Evolutionary conservation across 37 sponge, comb jelly and placozoan genomes (phyloP).

Genomic region (Oscarella lobularis): DNA sequence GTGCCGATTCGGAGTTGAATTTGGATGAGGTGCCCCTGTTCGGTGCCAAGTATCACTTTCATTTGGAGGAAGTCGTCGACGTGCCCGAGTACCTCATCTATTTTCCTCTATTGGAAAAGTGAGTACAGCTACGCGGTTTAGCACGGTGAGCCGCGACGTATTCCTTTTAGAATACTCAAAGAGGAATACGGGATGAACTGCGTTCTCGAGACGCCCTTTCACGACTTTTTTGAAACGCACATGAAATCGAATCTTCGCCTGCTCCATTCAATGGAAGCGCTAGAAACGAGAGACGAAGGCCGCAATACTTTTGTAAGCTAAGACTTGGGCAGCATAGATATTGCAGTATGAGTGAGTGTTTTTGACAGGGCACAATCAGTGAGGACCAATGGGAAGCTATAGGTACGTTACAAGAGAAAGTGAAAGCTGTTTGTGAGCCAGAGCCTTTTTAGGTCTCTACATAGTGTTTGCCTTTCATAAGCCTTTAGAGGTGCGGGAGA

Average conservation of each 20-base stretch:
- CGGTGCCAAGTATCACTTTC: slow-evolving; percentile 86
- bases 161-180: slow-evolving; percentile 49
- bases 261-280: slow-evolving; percentile 60
- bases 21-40: slow-evolving; percentile 52
- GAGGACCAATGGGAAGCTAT: slow-evolving; percentile 68
- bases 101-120: slow-evolving; percentile 79
- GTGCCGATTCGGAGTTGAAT: slow-evolving; percentile 12
- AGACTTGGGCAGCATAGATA: neutral
- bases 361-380: slow-evolving; percentile 63
- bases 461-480: slow-evolving; percentile 55
- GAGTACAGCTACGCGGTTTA: too few species aligned
- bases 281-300: slow-evolving; percentile 31
- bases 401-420: slow-evolving; percentile 15
- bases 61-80: slow-evolving; percentile 85
- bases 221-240: slow-evolving; percentile 59
- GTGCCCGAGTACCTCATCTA: slow-evolving; percentile 87
- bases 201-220: slow-evolving; percentile 44
- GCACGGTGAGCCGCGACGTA: too few species aligned
- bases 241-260: slow-evolving; percentile 36
- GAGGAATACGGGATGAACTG: slow-evolving; percentile 55
- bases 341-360: neutral
- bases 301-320: neutral
- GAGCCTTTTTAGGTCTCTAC: slow-evolving; percentile 22
- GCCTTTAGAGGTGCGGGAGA: neutral
- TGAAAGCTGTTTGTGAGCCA: too few species aligned